Percentiles rank a stretch among this genome's conserved stretches.
phyloP scores from a whole-genome alignment of 2,888 invertebrate species.

The Leucophora obtusa region DNA sequence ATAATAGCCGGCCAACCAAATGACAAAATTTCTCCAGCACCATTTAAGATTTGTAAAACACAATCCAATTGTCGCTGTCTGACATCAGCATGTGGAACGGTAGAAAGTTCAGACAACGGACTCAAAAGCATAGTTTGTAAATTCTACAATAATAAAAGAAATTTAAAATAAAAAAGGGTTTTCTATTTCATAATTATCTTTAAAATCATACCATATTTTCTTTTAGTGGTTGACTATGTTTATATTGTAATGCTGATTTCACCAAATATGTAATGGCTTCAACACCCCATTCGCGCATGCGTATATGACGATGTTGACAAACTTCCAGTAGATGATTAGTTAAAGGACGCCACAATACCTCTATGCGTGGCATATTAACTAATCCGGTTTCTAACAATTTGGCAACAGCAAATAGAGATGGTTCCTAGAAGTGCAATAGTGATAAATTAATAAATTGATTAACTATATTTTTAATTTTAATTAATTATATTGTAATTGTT shows the following conservation, averaged over 20 bases:
- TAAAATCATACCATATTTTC: constrained; percentile 85
- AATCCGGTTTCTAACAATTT: constrained; percentile 98
- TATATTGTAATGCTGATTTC: constrained; percentile 92
- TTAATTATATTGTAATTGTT: too few relatives aligned
- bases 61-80: constrained; percentile 96
- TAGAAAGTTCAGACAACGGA: constrained; percentile 94
- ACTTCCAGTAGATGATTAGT: constrained; percentile 97
- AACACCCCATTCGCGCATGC: constrained; percentile 98
- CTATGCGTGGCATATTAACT: constrained; percentile 94
- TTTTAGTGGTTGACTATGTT: constrained; percentile 89
- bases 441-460: neutral
- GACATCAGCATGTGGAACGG: constrained; percentile 94
- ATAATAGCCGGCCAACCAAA: constrained; percentile 97
- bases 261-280: constrained; percentile 97
- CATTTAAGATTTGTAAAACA: constrained; percentile 94
- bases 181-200: too few relatives aligned
- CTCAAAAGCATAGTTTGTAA: constrained; percentile 92
- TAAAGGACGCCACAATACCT: constrained; percentile 96
- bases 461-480: too few relatives aligned
- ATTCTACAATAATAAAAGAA: constrained; percentile 78
- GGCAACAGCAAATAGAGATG: constrained; percentile 97
- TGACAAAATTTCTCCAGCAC: constrained; percentile 93
- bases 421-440: constrained; percentile 83
- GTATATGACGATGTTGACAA: constrained; percentile 95
- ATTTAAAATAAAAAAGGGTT: neutral